Percentiles rank a stretch among this genome's conserved stretches.
phyloP scores from a whole-genome alignment of 2,797 vertebrate genomes.

The Microtus obscurus region DNA sequence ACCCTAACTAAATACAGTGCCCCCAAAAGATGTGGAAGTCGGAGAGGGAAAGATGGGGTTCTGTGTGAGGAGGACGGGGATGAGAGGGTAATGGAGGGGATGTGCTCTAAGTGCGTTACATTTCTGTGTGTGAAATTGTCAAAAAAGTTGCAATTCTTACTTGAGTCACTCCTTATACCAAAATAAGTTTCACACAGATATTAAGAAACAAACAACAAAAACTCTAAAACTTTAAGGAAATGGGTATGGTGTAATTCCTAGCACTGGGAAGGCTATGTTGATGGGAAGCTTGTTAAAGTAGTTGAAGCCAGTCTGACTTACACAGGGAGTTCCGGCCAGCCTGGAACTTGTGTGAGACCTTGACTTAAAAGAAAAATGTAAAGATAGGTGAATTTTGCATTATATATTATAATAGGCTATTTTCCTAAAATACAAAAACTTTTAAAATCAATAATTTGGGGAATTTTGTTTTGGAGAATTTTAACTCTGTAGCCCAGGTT shows the following conservation, averaged over 20 bases:
- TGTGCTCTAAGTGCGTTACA: no score
- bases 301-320: neutral
- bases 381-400: conserved; percentile 5
- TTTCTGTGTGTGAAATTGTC: no score
- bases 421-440: conserved; percentile 41
- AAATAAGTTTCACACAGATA: conserved; percentile 33
- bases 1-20: neutral
- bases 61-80: no score
- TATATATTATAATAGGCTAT: neutral
- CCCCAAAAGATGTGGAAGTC: neutral
- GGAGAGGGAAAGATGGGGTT: no score
- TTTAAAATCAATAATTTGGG: neutral
- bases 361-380: neutral
- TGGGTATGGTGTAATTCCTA: neutral
- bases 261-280: neutral
- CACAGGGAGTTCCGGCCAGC: neutral
- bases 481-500: no score
- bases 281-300: neutral
- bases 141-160: conserved; percentile 40
- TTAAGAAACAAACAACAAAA: neutral
- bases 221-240: neutral
- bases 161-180: neutral
- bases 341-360: neutral
- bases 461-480: no score
- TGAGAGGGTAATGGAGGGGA: no score